A percentile compares a stretch with the other conserved stretches of the same genome.
Conservation (phyloP, 2,888 invertebrate species). For the Agonopterix arenella region DNA sequence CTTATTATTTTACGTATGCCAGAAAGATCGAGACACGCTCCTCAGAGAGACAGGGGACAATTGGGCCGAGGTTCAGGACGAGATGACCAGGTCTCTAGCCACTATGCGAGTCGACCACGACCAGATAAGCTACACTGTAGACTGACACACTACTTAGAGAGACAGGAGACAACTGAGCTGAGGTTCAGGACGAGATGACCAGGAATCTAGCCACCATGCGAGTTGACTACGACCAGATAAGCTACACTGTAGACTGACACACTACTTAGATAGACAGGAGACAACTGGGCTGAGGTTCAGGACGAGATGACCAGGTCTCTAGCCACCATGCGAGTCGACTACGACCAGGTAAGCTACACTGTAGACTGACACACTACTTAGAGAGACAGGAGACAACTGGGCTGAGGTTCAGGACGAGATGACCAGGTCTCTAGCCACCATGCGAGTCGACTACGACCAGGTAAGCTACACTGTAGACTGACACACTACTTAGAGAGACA, state of each 20-base stretch:
- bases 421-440: slow-evolving; percentile 97
- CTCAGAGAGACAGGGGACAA: slow-evolving; percentile 87
- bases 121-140: slow-evolving; percentile 69
- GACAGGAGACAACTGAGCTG: slow-evolving; percentile 97
- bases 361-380: not conserved
- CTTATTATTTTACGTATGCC: too few relatives aligned
- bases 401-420: slow-evolving; percentile 99
- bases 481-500: slow-evolving; percentile 78
- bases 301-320: slow-evolving; percentile 99
- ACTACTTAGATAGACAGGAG: slow-evolving; percentile 84
- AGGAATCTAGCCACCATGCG: slow-evolving; percentile 98
- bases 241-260: slow-evolving; percentile 93
- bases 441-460: slow-evolving; percentile 98
- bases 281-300: slow-evolving; percentile 98
- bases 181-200: slow-evolving; percentile 99
- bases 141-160: slow-evolving; percentile 40
- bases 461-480: slow-evolving; percentile 37
- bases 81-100: slow-evolving; percentile 97
- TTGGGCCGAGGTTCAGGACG: slow-evolving; percentile 99
- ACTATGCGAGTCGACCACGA: slow-evolving; percentile 99
- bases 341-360: slow-evolving; percentile 86
- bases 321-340: slow-evolving; percentile 98
- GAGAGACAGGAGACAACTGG: slow-evolving; percentile 95
- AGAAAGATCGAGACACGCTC: too few relatives aligned
- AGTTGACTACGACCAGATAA: slow-evolving; percentile 95